Evolutionary conservation across 2,888 invertebrate genomes (phyloP).

Genomic region (Hyles lineata): DNA sequence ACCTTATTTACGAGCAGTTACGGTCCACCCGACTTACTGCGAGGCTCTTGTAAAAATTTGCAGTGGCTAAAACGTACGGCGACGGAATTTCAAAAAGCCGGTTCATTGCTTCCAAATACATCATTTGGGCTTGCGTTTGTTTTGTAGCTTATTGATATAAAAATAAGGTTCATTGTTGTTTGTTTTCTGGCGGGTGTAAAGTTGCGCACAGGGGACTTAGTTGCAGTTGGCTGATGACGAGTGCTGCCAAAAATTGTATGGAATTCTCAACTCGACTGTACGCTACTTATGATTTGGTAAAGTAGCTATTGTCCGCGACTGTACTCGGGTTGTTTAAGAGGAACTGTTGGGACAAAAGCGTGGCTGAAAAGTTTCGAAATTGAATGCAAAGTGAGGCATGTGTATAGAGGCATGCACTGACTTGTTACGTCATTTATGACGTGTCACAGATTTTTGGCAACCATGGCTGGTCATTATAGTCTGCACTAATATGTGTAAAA

Average conservation of each 20-base stretch:
- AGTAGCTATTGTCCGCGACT: conserved; percentile 50
- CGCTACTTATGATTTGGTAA: conserved; percentile 74
- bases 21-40: conserved; percentile 51
- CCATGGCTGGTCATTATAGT: not conserved
- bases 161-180: conserved; percentile 60
- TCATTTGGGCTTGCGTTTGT: conserved; percentile 49
- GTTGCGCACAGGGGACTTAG: conserved; percentile 33
- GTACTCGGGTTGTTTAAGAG: not conserved
- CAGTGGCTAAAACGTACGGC: conserved; percentile 69
- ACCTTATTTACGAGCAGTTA: conserved; percentile 56
- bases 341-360: conserved; percentile 38
- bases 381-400: conserved; percentile 30
- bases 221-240: conserved; percentile 71
- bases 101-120: conserved; percentile 64
- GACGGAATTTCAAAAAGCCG: conserved; percentile 83
- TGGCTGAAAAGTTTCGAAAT: conserved; percentile 39
- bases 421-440: not conserved
- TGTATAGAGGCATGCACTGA: not conserved
- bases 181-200: conserved; percentile 31
- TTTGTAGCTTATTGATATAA: conserved; percentile 48
- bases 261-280: conserved; percentile 77
- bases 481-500: not conserved
- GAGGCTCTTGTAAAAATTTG: conserved; percentile 64
- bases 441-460: conserved; percentile 1
- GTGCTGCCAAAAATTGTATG: conserved; percentile 81